Base-by-base conservation (phyloP, 2,113 vertebrate species). In the Poeciliopsis turrubarensis region DNA sequence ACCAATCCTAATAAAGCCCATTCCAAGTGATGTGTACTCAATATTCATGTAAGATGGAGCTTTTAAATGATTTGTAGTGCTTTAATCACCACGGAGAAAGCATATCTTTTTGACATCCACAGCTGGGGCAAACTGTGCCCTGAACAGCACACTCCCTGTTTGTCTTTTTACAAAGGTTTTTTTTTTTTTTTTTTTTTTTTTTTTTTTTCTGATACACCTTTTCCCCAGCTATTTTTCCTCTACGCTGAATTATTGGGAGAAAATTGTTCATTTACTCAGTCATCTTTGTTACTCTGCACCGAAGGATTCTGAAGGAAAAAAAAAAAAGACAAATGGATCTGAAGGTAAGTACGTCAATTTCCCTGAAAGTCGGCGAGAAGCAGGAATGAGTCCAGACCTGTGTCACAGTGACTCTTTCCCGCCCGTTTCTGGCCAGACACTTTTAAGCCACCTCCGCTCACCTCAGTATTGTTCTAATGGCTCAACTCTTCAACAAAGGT, bases 401-500 rank as follows among this genome's bases (percentile, higher is more conserved):
- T 69, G 57, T 69, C 32, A 76, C 27, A 60, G 47, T 12, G 4
- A 80, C 65, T 65, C 47, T 11, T 30, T 76, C 57, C 11, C n/a
- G 10, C 75, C 19, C 70, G n/a, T 70, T 81, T 82, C 32, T 61
- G 47, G 34, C 27, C 2, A 61, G 41, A 57, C 1, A 26, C 25
- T n/a, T 57, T 57, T 25, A 29, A 73, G 84, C 66, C 65, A 41
- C 69, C 67, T 73, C 66, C 37, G 14, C 26, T 79, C 78, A 79
- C 67, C 62, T 77, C 70, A 60, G 41, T 79, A 74, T 77, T 69
- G 75, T 65, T 81, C 54, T 70, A 47, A 81, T 70, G 78, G 68
- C 63, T 70, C 79, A 73, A 70, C 73, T 54, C 63, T 72, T 63
- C 72, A 61, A 73, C 22, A 79, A 72, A 75, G 65, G 78, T 87